Percentiles rank a stretch among this genome's conserved stretches.
phyloP scores from a whole-genome alignment of 2,797 vertebrate genomes.

The Hemibagrus guttatus region DNA sequence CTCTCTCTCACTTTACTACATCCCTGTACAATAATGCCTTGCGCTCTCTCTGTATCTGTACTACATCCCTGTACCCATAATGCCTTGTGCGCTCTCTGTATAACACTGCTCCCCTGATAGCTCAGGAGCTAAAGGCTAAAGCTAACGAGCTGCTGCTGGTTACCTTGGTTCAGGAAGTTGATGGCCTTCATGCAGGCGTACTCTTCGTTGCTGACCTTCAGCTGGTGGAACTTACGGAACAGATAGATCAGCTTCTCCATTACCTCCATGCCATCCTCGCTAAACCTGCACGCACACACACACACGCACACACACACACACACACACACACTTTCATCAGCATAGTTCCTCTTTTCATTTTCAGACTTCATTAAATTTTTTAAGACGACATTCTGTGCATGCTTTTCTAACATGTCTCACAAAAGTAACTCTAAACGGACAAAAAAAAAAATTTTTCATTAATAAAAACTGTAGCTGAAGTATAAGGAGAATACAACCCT shows the following conservation, averaged over 20 bases:
- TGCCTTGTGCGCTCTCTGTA: background rate
- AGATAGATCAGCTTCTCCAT: slow-evolving; percentile 97
- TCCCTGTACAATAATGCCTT: too few relatives aligned
- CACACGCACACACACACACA: slow-evolving; percentile 31
- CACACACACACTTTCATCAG: background rate
- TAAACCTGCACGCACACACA: slow-evolving; percentile 83
- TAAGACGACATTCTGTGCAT: background rate
- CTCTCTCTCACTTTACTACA: too few relatives aligned
- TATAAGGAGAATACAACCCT: background rate
- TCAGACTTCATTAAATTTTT: background rate
- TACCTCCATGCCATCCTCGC: slow-evolving; percentile 98
- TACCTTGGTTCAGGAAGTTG: slow-evolving; percentile 99
- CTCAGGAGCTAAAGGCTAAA: background rate
- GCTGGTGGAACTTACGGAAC: slow-evolving; percentile 92
- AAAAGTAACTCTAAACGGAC: background rate
- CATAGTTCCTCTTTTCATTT: background rate
- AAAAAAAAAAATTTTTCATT: background rate
- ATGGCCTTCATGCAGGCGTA: slow-evolving; percentile 99
- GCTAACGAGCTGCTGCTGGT: slow-evolving; percentile 32
- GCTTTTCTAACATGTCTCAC: background rate
- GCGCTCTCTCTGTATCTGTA: background rate
- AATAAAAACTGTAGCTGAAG: background rate
- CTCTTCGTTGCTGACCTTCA: slow-evolving; percentile 98
- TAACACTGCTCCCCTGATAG: background rate
- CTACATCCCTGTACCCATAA: background rate